Conservation (phyloP, 1,140 invertebrate genomes). For the Limonius californicus region DNA sequence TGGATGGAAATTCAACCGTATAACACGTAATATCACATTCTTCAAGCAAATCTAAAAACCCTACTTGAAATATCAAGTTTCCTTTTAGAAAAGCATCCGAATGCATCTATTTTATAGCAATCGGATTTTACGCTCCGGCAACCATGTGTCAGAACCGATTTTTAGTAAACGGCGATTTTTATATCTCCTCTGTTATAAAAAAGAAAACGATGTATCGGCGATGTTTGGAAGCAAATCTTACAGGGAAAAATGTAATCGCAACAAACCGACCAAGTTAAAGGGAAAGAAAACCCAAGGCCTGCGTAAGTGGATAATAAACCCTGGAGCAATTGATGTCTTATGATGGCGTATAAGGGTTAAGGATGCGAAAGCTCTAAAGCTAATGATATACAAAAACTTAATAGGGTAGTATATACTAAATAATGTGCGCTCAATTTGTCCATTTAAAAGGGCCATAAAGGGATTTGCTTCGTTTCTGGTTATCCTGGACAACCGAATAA, state of each 20-base stretch:
- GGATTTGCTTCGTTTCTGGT: constrained; percentile 3
- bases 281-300: too few species aligned
- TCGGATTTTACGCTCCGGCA: constrained; percentile 6
- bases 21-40: constrained; percentile 14
- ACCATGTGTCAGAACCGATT: constrained; percentile 10
- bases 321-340: too few species aligned
- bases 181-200: not conserved
- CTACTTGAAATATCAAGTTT: constrained; percentile 13
- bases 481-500: not conserved
- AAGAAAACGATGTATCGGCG: not conserved
- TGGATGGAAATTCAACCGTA: constrained; percentile 9
- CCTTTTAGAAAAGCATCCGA: constrained; percentile 6
- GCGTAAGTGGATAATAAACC: too few species aligned
- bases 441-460: not conserved
- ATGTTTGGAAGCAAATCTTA: too few species aligned
- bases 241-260: too few species aligned
- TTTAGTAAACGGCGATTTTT: constrained; percentile 10
- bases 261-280: too few species aligned
- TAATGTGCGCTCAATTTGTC: not conserved
- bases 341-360: not conserved
- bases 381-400: not conserved
- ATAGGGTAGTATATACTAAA: not conserved
- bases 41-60: constrained; percentile 12
- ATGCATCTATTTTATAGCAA: constrained; percentile 13
- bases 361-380: not conserved